Base-by-base conservation (phyloP, 2,888 invertebrate species). In the Liodrosophila aerea region DNA sequence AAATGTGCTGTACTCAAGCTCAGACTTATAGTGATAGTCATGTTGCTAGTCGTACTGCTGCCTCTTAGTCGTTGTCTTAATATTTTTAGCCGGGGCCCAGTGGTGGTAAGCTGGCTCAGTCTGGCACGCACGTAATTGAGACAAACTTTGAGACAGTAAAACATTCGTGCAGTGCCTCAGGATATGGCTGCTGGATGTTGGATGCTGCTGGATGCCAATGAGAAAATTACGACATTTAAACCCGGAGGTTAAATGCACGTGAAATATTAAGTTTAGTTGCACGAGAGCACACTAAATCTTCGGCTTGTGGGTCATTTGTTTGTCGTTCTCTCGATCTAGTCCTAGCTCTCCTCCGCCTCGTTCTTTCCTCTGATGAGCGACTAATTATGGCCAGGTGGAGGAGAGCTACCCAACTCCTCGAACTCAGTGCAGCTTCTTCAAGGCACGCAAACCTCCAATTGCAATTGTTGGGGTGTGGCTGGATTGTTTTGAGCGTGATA, bases 401-500 rank as follows among this genome's bases (percentile, higher is more conserved):
- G n/a, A 30, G 15, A 56, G 52, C 43, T 34, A 44, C 16, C 66
- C 18, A 30, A 29, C 22, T 37, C 11, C 22, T 37, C 11, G 22
- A 41, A 8, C 22, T 22, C 22, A 22, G 22, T 22, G 22, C 22
- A 22, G 22, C 2, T 22, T 22, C 5, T 22, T 22, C 22, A 47
- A 30, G 47, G 64, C 63, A 92, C 97, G 97, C 49, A 98, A 91
- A 30, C 97, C 94, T 37, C 97, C 98, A 70, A 22, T 22, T 22
- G 22, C 22, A 22, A 22, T 22, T 5, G 22, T 5, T 5, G 5
- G 22, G 22, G 22, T 5, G 5, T 22, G 22, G 98, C 98, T 41
- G 30, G 34, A 72, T 93, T 93, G 88, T 98, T 98, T 98, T 97
- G 8, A 98, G 92, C 0, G 98, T 97, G 87, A 98, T 97, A 89